Evolutionary conservation across 2,797 vertebrate genomes (phyloP).

Genomic region (Remorina albescens): DNA sequence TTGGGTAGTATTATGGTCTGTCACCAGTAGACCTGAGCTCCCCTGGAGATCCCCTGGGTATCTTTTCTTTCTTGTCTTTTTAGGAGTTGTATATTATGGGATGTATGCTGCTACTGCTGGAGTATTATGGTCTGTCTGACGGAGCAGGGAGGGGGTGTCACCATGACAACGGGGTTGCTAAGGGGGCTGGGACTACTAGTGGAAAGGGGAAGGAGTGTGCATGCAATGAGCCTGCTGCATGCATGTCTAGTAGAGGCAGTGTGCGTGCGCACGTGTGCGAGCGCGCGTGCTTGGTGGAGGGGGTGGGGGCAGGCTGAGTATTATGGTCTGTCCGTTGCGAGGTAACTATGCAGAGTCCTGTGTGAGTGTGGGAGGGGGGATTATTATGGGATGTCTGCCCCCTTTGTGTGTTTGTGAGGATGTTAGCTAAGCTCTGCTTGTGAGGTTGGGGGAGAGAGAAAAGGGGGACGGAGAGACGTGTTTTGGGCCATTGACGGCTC

Average conservation of each 20-base stretch:
- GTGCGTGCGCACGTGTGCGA: constrained; percentile 51
- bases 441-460: constrained; percentile 79
- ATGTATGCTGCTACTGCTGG: constrained; percentile 81
- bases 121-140: constrained; percentile 87
- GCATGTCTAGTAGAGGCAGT: constrained; percentile 67
- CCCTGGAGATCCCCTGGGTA: constrained; percentile 84
- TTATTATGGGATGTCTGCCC: constrained; percentile 91
- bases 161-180: constrained; percentile 88
- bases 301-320: constrained; percentile 83
- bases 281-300: constrained; percentile 62
- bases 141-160: constrained; percentile 74
- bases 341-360: constrained; percentile 91
- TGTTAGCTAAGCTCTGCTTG: constrained; percentile 85
- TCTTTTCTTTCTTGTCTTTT: constrained; percentile 81
- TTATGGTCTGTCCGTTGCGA: constrained; percentile 94
- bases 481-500: constrained; percentile 74
- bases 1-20: constrained; percentile 86
- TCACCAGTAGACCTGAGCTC: constrained; percentile 84
- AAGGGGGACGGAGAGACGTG: constrained; percentile 81
- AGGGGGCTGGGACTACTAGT: constrained; percentile 86
- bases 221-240: constrained; percentile 70
- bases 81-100: constrained; percentile 89
- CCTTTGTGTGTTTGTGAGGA: constrained; percentile 89
- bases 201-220: constrained; percentile 82
- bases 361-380: constrained; percentile 84